Base-by-base conservation (phyloP, 2,797 vertebrate species). In the Mus minutoides region DNA sequence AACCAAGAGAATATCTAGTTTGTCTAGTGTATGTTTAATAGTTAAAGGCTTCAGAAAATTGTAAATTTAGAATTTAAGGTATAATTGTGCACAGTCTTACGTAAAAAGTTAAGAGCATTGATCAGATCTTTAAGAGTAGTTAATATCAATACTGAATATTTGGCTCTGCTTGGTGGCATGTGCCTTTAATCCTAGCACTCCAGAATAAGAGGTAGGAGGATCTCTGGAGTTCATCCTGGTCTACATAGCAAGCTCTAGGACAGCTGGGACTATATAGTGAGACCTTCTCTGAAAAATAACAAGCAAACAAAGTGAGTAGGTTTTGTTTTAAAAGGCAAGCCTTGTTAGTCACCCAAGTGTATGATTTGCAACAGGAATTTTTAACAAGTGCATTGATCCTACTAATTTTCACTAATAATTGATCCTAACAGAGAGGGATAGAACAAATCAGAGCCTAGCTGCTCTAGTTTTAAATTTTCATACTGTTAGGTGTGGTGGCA, bases 1-100 rank as follows among this genome's bases (percentile, higher is more conserved):
- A 94, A 83, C 92, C n/a, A 94, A 89, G 75, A 93, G 92, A 93
- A 89, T 71, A 75, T 89, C 62, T 95, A 60, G 83, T 93, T 95
- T 97, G 31, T 80, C 34, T 90, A 79, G 22, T 88, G 16, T 58
- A 69, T 93, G 37, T 88, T 80, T 85, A 88, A 16, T 79, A 76
- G 46, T 94, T 71, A 97, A 3, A 22, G 56, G 16, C 43, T 71
- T 92, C 79, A 92, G 13, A 40, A 80, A 24, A 69, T 90, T 34
- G 3, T 16, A 17, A 96, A 62, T 52, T 82, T 12, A 92, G 22
- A 92, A 92, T 86, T 79, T 54, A 40, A 64, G 46, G 31, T 76
- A 69, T n/a, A 94, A 78, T 37, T 73, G 2, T 94, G 16, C 94
- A 83, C 43, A 76, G 31, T 91, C 94, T 94, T 92, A 29, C 60